A percentile compares a stretch with the other conserved stretches of the same genome.
Conservation (phyloP, 2,113 vertebrate species). For the Chitala chitala region DNA sequence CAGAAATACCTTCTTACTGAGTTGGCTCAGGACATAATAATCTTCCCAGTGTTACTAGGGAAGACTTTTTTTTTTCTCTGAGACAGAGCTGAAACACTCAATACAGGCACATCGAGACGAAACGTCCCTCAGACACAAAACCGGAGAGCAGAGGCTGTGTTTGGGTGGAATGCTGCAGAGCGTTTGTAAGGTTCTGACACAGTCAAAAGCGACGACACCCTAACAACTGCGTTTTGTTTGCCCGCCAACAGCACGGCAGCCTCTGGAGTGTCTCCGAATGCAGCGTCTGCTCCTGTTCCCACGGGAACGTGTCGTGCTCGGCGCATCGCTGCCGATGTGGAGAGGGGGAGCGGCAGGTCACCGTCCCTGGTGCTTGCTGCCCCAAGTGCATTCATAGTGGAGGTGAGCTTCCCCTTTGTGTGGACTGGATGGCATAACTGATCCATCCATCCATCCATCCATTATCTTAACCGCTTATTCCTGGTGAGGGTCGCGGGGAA, state of each 20-base stretch:
- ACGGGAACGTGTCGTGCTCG: constrained; percentile 66
- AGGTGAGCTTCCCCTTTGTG: constrained; percentile 64
- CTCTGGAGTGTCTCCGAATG: constrained; percentile 72
- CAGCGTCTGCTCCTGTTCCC: constrained; percentile 64
- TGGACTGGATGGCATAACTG: not conserved
- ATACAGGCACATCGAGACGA: not conserved
- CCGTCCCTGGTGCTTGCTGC: constrained; percentile 72
- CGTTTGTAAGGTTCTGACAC: too few relatives aligned
- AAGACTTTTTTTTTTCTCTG: not conserved
- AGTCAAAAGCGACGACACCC: not conserved
- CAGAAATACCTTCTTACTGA: constrained; percentile 25
- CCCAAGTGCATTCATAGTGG: constrained; percentile 71
- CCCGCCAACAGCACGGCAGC: constrained; percentile 69
- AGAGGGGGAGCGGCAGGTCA: constrained; percentile 49
- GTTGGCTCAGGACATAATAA: constrained; percentile 12
- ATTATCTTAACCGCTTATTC: too few relatives aligned
- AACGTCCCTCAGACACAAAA: not conserved
- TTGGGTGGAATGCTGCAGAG: not conserved
- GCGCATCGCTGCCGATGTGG: constrained; percentile 61
- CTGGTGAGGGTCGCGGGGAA: too few relatives aligned
- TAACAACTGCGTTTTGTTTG: not conserved
- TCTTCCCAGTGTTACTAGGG: too few relatives aligned
- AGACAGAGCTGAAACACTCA: not conserved
- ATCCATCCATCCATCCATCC: too few relatives aligned
- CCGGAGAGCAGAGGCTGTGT: not conserved